Base-by-base conservation (phyloP, 2,113 vertebrate species). In the Progne subis region DNA sequence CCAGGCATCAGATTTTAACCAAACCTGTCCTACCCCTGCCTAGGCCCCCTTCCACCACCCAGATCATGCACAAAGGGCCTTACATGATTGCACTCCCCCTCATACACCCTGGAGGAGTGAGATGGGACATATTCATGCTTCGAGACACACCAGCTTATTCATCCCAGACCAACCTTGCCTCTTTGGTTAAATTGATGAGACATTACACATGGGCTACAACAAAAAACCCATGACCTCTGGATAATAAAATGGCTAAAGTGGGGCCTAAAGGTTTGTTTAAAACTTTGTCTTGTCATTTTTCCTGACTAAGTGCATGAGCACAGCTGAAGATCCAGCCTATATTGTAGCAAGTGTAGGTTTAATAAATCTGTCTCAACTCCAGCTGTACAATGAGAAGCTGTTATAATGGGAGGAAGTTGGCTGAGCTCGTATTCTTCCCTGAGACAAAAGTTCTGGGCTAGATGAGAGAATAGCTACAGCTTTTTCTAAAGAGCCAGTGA, bases 361-460 rank as follows among this genome's bases (percentile, higher is more conserved):
- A 83, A 78, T 77, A 59, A 61, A 79, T 68, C 67, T 84, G 57
- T 70, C 74, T 91, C 77, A n/a, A 78, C 8, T 76, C 61, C 46
- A 15, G 20, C n/a, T 82, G 69, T 47, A 91, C 64, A 75, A 46
- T 20, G 55, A 84, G 37, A 80, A 67, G 37, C 25, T 79, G 76
- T 52, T 92, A 47, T 83, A 94, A 85, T 34, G 28, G 65, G 31
- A 81, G 85, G 77, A 93, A 96, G 86, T 68, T 1, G 0, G 8
- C 61, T 78, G 61, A 88, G 26, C 49, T 72, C 39, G 17, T 82
- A 53, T 78, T 93, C 59, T 92, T 82, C 65, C 39, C 52, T 25
- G 60, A 90, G 57, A 96, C 76, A 93, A 80, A 93, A 94, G 76
- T 93, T 90, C 82, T 86, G 76, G 84, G 72, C 82, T 92, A 67